phyloP scores from a whole-genome alignment of 1,140 invertebrate species.

The Eueides isabella region DNA sequence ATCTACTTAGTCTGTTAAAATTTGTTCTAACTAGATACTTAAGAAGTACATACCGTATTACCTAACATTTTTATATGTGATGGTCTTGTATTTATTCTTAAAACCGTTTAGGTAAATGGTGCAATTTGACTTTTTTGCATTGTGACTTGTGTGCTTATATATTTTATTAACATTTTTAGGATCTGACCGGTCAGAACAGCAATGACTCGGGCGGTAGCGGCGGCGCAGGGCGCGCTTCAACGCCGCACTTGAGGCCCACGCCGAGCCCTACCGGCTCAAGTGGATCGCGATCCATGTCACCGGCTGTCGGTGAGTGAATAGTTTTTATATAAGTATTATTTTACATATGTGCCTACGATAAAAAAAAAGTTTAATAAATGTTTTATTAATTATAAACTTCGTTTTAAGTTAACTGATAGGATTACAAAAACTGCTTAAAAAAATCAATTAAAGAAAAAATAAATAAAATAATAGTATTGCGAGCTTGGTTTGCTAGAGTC shows the following conservation, averaged over 20 bases:
- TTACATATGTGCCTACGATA: neutral
- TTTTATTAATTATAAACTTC: no score
- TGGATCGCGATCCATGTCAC: conserved; percentile 97
- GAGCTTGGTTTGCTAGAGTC: conserved; percentile 12
- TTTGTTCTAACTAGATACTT: no score
- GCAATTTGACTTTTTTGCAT: no score
- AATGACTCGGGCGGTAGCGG: conserved; percentile 90
- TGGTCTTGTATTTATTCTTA: no score
- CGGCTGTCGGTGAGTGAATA: conserved; percentile 92
- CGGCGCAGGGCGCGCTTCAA: conserved; percentile 88
- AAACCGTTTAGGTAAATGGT: no score
- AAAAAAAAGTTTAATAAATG: no score
- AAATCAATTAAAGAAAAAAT: neutral
- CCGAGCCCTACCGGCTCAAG: conserved; percentile 96
- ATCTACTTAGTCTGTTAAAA: no score
- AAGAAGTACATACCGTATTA: no score
- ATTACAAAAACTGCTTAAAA: neutral
- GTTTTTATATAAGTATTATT: neutral
- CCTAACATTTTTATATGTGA: no score
- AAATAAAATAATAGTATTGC: conserved; percentile 15
- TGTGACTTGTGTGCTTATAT: no score
- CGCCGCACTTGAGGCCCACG: conserved; percentile 92
- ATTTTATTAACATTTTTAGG: no score
- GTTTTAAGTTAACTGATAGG: no score
- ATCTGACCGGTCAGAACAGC: conserved; percentile 92